phyloP scores from a whole-genome alignment of 2,113 vertebrate genomes.

The Apistogramma diplotaenia region DNA sequence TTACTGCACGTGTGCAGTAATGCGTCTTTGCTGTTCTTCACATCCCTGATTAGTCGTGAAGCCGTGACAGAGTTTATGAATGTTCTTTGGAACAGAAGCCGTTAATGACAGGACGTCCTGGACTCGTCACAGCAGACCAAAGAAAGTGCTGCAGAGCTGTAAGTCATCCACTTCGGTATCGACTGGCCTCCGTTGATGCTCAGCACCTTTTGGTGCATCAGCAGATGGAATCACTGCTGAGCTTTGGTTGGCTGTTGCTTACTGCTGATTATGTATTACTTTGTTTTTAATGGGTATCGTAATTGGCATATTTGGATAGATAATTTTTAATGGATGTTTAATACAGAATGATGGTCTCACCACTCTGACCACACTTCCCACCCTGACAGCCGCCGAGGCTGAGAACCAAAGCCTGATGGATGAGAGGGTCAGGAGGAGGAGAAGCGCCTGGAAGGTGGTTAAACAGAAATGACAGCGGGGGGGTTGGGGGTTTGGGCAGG shows the following conservation, averaged over 20 bases:
- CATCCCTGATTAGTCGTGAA: fast-evolving
- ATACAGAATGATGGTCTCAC: background rate
- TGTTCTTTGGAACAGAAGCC: background rate
- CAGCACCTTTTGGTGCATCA: background rate
- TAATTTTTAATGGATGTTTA: background rate
- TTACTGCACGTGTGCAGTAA: no score
- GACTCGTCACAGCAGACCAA: background rate
- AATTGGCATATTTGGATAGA: background rate
- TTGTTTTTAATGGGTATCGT: background rate
- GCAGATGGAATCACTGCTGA: background rate
- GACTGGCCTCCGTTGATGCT: conserved; percentile 9
- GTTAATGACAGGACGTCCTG: background rate
- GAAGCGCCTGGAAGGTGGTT: background rate
- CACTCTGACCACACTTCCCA: background rate
- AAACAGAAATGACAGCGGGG: background rate
- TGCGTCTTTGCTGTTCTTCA: background rate
- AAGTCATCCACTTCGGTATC: conserved; percentile 25
- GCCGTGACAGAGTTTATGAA: background rate
- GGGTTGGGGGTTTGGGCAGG: no score
- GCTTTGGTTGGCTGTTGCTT: background rate
- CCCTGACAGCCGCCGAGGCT: background rate
- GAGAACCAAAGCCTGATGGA: conserved; percentile 38
- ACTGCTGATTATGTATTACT: background rate
- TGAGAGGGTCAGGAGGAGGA: conserved; percentile 6
- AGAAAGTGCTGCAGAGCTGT: background rate